Evolutionary conservation across 1,140 invertebrate genomes (phyloP).

Genomic region (Neodiprion virginianus): DNA sequence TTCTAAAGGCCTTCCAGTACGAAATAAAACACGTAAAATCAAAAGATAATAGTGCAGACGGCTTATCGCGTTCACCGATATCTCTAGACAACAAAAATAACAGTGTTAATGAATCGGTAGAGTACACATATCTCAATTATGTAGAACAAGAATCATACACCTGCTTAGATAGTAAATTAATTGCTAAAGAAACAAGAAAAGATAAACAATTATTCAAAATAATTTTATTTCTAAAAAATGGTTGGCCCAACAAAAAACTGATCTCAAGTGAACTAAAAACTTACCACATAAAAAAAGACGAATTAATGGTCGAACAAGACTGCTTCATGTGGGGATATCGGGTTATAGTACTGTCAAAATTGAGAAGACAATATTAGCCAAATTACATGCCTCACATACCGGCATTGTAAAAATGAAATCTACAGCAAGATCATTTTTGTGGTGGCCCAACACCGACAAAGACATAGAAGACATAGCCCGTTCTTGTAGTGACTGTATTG

Average conservation of each 20-base stretch:
- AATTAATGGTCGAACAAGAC: too few species aligned
- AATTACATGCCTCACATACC: slow-evolving; percentile 51
- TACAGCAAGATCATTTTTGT: slow-evolving; percentile 49
- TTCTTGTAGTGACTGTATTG: slow-evolving; percentile 33
- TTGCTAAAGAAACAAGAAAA: slow-evolving; percentile 8
- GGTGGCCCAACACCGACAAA: slow-evolving; percentile 57
- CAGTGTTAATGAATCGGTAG: too few species aligned
- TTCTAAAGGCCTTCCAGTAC: slow-evolving; percentile 23
- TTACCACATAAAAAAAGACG: background rate
- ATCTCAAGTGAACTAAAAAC: slow-evolving; percentile 5
- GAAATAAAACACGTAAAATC: slow-evolving; percentile 16
- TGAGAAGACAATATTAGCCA: slow-evolving; percentile 34
- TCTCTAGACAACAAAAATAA: background rate
- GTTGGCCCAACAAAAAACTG: background rate
- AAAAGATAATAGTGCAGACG: slow-evolving; percentile 36
- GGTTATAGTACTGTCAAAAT: slow-evolving; percentile 48
- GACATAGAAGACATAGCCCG: slow-evolving; percentile 43
- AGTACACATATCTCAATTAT: too few species aligned
- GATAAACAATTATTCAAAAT: background rate
- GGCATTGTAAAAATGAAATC: slow-evolving; percentile 56
- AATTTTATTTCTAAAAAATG: background rate
- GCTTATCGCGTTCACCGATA: slow-evolving; percentile 34
- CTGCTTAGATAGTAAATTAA: background rate
- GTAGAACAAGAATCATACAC: background rate
- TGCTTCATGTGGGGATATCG: slow-evolving; percentile 30